Evolutionary conservation across 2,113 vertebrate species (phyloP), one percentile per base, ranked within the genome.

Genomic region (Leptosomus discolor): DNA sequence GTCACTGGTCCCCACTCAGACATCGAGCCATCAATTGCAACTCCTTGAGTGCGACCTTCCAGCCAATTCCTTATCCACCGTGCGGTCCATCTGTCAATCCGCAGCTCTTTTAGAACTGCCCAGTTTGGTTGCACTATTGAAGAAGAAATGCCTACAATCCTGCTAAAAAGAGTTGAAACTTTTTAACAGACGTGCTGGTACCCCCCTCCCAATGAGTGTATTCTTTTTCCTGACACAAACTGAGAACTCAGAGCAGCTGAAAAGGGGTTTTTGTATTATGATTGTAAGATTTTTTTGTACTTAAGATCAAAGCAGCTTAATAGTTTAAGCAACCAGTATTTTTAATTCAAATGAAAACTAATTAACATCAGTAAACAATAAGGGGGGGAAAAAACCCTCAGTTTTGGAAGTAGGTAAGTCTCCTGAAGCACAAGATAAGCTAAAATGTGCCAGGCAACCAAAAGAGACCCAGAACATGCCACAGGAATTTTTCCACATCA

Each of bases 161-260:
- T 43, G 37, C 50, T 61, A 27, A 57, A 81, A 9, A 34, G 27
- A 70, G 46, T 9, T 54, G 26, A 54, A 54, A 23, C 15, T 45
- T 75, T 71, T 58, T 43, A 60, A 21, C 17, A 70, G 36, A 12
- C 7, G 2, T 6, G 3, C 51, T 88, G 65, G 15, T 50, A 58
- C 43, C n/a, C n/a, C n/a, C n/a, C 43, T 85, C 57, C 36, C 51
- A 56, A 21, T 0, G 0, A 2, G 1, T 56, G 9, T 8, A 3
- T 19, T 76, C 3, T 32, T 74, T 78, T 68, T 65, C 36, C 32
- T 69, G 53, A 83, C 29, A 53, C 11, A 60, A 34, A 64, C 19
- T 36, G 51, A 90, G 34, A 71, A 79, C 50, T 56, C 34, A 26
- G 0, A 2, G 36, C 15, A 56, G 18, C 24, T 37, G 4, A 46